These are phyloP conservation scores for Paramuricea clavata DNA, from an alignment of 92 coral and sea anemone species.

Conservation along the genomic window DNA sequence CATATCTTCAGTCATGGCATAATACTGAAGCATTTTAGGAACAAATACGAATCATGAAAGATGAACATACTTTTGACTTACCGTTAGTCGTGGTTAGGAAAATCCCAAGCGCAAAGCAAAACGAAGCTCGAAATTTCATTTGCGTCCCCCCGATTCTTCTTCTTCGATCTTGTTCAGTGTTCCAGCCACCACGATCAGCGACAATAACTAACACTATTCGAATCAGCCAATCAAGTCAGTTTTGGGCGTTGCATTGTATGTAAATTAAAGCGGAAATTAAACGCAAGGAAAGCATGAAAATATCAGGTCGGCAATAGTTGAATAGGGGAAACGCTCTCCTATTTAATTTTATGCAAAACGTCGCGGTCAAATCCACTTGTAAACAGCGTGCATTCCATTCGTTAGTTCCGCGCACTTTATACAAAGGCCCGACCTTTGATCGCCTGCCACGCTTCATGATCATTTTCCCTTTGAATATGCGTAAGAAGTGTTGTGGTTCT, in stretches of 20 bases:
- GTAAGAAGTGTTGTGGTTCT: constrained; percentile 89
- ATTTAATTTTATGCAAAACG: too few relatives aligned
- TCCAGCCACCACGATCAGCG: too few relatives aligned
- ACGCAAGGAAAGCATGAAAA: too few relatives aligned
- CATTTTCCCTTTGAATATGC: constrained; percentile 73
- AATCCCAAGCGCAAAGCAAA: neutral
- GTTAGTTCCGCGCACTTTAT: constrained; percentile 63
- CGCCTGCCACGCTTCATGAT: constrained; percentile 78
- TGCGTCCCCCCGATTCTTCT: neutral
- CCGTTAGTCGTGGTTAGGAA: neutral
- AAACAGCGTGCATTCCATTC: constrained; percentile 64
- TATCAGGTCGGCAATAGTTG: too few relatives aligned
- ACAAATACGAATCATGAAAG: too few relatives aligned
- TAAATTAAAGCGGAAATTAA: too few relatives aligned
- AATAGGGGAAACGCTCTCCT: too few relatives aligned
- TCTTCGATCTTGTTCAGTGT: neutral
- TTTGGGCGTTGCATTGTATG: too few relatives aligned
- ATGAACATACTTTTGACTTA: neutral
- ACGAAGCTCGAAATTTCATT: neutral
- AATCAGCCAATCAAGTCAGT: too few relatives aligned
- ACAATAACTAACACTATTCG: too few relatives aligned
- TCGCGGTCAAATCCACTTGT: constrained; percentile 77
- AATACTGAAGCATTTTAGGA: too few relatives aligned
- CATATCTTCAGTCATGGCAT: too few relatives aligned
- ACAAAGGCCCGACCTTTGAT: constrained; percentile 63